Evolutionary conservation across 2,797 vertebrate species (phyloP).

Genomic region (Tamandua tetradactyla): DNA sequence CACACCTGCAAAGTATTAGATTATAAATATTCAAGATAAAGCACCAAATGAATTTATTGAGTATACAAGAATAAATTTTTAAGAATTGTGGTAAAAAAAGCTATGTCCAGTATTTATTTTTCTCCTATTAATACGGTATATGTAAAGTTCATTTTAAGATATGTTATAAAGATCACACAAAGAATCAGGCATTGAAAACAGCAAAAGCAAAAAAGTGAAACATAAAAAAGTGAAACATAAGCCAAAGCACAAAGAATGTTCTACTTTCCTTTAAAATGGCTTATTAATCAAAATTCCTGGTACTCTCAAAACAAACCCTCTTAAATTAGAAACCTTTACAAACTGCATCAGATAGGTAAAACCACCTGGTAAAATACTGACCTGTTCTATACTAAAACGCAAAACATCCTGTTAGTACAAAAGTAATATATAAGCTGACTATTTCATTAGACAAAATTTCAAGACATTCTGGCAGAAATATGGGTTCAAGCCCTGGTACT

Average conservation of each 20-base stretch:
- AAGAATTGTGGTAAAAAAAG: not conserved
- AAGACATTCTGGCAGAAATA: not conserved
- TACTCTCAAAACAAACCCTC: constrained; percentile 42
- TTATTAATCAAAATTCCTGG: not conserved
- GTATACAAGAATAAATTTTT: not conserved
- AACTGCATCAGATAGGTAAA: not conserved
- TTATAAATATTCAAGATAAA: constrained; percentile 52
- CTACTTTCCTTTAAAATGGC: not conserved
- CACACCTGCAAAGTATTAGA: not conserved
- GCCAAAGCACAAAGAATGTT: not conserved
- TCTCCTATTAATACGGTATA: constrained; percentile 1
- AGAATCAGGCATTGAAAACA: constrained; percentile 45
- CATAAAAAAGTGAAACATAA: no score
- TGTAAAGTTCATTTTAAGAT: constrained; percentile 7
- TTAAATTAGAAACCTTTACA: constrained; percentile 39
- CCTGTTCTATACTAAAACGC: not conserved
- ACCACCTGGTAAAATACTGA: not conserved
- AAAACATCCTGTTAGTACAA: not conserved
- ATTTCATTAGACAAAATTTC: not conserved
- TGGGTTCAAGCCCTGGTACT: not conserved
- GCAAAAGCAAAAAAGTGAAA: constrained; percentile 41
- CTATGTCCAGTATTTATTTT: not conserved
- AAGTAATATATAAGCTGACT: not conserved
- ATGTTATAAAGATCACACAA: constrained; percentile 42
- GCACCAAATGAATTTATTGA: not conserved